Base-by-base conservation (phyloP, 2,888 invertebrate species). In the Stenolophus ochropezus region DNA sequence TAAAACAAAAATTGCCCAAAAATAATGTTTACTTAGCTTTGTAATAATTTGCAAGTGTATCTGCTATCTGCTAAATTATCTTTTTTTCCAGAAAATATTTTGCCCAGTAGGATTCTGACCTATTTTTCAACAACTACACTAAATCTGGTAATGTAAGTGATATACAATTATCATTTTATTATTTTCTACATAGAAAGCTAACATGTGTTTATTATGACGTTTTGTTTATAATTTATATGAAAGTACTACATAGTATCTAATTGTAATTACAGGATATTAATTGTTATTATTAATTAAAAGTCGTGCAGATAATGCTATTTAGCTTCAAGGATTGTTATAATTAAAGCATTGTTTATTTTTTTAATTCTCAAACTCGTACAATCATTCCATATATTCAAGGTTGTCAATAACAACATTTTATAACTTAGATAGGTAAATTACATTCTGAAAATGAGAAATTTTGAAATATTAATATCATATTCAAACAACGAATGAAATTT, bases 201-300 rank as follows among this genome's bases (percentile, higher is more conserved):
- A 33, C 33, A 33, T 33, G 5, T 42, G 33, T 11, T n/a, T n/a
- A 42, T 1, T 42, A 42, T 8, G 33, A 8, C 33, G 21, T 58
- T 58, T 23, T n/a, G 5, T n/a, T 23, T 53, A 6, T 18, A 18
- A 25, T 14, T 2, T 51, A 5, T 51, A 16, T 51, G 51, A 51
- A 51, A 51, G 33, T 42, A 42, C 33, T 42, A n/a, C n/a, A n/a
- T n/a, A 8, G 2, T 8, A 42, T 42, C 33, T 42, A 8, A 42
- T 23, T 61, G 25, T 25, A 25, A n/a, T 61, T 61, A 61, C 25
- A 14, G 11, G 23, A n/a, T 25, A 25, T 11, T 61, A 61, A 61
- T 61, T 61, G 61, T 61, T 23, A 61, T 21, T 23, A 61, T 61
- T 61, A 61, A 61, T 61, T 61, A 61, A n/a, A 21, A 61, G 25